Evolutionary conservation across 2,888 invertebrate genomes (phyloP), one percentile per base, ranked within the genome.

Genomic region (Troilus luridus): DNA sequence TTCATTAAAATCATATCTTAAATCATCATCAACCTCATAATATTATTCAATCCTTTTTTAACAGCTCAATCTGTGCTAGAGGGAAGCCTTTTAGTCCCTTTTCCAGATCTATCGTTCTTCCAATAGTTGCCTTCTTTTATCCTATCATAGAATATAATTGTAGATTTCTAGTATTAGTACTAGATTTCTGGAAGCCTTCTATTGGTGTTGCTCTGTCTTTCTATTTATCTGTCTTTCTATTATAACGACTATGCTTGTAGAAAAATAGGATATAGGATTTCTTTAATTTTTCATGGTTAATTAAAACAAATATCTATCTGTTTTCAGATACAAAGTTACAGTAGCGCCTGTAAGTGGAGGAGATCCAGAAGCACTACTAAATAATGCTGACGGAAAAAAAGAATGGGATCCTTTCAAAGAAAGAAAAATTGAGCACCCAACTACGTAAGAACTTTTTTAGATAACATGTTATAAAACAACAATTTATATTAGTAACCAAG

Each of bases 371-470:
- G 94, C 95, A 88, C 93, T 89, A 54, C 94, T 81, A 93, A 94
- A 91, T 93, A 94, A 91, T 92, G 56, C 64, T 19, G 92, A 90
- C 85, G 94, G 92, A 93, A 94, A 92, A 94, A 94, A 91, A 95
- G 92, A 96, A 72, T 97, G 95, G 93, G 97, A 98, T 94, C 97
- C 97, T 0, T 97, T 98, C 94, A 94, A 95, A 88, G 96, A 96
- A 93, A 95, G 98, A 91, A 95, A 96, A 93, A 94, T 97, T 27
- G 95, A 95, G 67, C 96, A 96, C 94, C 97, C 97, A 3, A 97
- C 97, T 58, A 96, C 96, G 97, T 97, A 94, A 96, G 97, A 12
- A 59, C 41, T 41, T 41, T 41, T 41, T 41, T 41, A 41, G 2
- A 41, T 41, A 41, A 41, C 41, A 41, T 41, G 41, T 41, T 41